Percentiles rank a stretch among this genome's conserved stretches.
Conservation (phyloP, 2,888 invertebrate genomes). For the Drosophila nr. perissopoda region DNA sequence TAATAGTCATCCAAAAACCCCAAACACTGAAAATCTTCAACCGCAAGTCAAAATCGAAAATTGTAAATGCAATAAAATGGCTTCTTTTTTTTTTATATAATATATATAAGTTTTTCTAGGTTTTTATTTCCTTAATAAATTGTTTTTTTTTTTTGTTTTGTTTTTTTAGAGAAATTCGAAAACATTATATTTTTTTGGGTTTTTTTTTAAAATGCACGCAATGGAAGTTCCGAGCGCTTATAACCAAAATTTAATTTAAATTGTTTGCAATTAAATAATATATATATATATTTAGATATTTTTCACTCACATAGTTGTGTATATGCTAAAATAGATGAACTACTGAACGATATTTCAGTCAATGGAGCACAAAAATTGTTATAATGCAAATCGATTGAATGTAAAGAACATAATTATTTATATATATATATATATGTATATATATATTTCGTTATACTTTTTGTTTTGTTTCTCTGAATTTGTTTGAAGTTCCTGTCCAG, state of each 20-base stretch:
- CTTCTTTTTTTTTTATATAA: slow-evolving; percentile 9
- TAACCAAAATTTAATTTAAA: not conserved
- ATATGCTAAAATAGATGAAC: slow-evolving; percentile 7
- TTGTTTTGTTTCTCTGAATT: slow-evolving; percentile 2
- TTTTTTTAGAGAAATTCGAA: slow-evolving; percentile 14
- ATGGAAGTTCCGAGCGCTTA: slow-evolving; percentile 29
- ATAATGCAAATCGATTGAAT: slow-evolving; percentile 18
- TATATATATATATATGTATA: no score
- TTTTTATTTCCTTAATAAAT: slow-evolving; percentile 20
- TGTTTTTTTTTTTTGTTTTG: not conserved
- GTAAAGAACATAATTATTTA: slow-evolving; percentile 2
- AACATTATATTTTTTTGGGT: slow-evolving; percentile 1
- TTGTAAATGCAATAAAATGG: not conserved
- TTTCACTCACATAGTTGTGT: slow-evolving; percentile 8
- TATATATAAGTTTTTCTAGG: slow-evolving; percentile 28
- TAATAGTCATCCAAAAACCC: not conserved
- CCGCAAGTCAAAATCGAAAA: not conserved
- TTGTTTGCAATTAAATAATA: not conserved
- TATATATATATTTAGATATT: not conserved
- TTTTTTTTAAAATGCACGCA: slow-evolving; percentile 23
- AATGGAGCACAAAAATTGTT: slow-evolving; percentile 24
- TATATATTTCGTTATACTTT: not conserved
- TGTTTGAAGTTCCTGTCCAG: slow-evolving; percentile 47
- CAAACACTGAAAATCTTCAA: not conserved
- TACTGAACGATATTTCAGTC: slow-evolving; percentile 23